These are phyloP conservation scores for Sebastes fasciatus DNA, from an alignment of 2,113 vertebrate genomes.

Conservation along the genomic window DNA sequence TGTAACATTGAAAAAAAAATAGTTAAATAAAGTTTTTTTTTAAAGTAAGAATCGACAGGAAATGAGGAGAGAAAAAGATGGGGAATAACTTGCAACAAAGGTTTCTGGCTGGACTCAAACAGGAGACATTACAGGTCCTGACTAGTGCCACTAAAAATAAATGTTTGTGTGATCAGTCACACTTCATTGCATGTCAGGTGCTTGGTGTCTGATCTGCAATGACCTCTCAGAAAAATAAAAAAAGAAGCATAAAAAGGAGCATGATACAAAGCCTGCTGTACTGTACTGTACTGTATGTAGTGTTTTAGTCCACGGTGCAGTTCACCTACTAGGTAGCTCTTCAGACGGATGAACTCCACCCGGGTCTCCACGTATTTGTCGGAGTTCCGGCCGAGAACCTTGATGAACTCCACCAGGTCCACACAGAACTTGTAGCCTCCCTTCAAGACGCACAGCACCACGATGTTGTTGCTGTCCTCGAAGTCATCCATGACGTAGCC, in stretches of 20 bases:
- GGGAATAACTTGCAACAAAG: neutral
- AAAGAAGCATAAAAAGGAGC: neutral
- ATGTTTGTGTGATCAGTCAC: neutral
- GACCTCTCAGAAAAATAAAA: neutral
- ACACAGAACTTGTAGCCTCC: slow-evolving; percentile 94
- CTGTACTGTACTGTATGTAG: too few species aligned
- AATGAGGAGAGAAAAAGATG: too few species aligned
- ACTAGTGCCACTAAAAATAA: neutral
- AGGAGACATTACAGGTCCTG: too few species aligned
- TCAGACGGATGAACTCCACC: slow-evolving; percentile 94
- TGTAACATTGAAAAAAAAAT: neutral
- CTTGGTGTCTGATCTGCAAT: neutral
- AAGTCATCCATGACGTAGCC: slow-evolving; percentile 91
- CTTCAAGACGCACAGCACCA: slow-evolving; percentile 93
- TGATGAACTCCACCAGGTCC: slow-evolving; percentile 92
- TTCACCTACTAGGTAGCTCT: slow-evolving; percentile 90
- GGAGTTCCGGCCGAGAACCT: slow-evolving; percentile 89
- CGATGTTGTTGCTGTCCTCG: slow-evolving; percentile 86
- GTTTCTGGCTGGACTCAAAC: too few species aligned
- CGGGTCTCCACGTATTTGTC: slow-evolving; percentile 90
- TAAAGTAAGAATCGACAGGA: neutral
- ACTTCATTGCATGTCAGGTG: neutral
- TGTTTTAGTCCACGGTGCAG: neutral
- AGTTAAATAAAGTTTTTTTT: neutral
- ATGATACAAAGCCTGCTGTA: neutral